Evolutionary conservation across 2,797 vertebrate genomes (phyloP), one percentile per base, ranked within the genome.

Genomic region (Dryobates pubescens): DNA sequence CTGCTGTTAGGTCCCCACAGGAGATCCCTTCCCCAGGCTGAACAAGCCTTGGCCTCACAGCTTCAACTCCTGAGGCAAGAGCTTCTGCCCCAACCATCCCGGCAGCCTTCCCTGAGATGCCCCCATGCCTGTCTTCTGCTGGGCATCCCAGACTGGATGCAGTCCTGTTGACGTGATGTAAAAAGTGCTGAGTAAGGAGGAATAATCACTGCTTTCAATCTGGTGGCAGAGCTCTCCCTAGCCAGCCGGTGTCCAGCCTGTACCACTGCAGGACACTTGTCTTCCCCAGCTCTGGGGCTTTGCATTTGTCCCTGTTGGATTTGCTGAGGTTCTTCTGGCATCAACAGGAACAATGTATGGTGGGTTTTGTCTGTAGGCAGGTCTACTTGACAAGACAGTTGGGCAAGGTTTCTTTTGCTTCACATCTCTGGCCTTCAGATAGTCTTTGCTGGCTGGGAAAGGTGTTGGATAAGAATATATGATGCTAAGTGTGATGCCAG

Each of bases 181-280:
- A 68, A 1, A 41, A 80, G 36, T n/a, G 41, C 64, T 26, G 41
- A 65, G 22, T 15, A 41, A 69, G 54, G 17, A 22, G 7, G 3
- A 85, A 47, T 13, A 14, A 79, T 11, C 5, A 4, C 30, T 59
- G 32, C 6, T 73, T 23, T 73, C 24, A 14, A 3, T 56, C 38
- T 53, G 6, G 7, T 63, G 15, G 17, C 47, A 69, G 32, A 30
- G 29, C 30, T 75, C 14, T 81, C 8, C 30, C 47, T 9, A 4
- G 64, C 11, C 24, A 18, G 45, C 41, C 84, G 47, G 7, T 6
- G 5, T 26, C 20, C 30, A 72, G 36, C 29, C 41, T 36, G 7
- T 45, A 16, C 56, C 0, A 0, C 64, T 59, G 53, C 10, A 59
- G 16, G 10, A 6, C 5, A 6, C 13, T 85, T 4, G 0, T 49